phyloP scores from a whole-genome alignment of 2,797 vertebrate species.

The Acanthurus leucopareius region DNA sequence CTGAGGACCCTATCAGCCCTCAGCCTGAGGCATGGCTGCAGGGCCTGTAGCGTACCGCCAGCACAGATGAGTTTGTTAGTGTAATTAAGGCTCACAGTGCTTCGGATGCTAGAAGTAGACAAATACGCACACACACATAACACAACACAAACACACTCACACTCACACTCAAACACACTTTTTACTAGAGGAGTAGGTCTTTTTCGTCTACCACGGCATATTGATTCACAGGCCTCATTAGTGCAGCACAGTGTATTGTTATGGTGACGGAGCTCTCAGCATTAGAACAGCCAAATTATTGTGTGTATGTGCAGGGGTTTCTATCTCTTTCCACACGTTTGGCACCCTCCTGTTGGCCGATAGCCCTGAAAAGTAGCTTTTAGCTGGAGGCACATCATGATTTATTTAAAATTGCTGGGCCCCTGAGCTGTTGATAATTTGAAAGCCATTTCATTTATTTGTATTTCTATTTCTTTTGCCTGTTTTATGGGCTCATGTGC shows the following conservation, averaged over 20 bases:
- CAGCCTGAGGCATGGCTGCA: slow-evolving; percentile 85
- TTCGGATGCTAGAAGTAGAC: slow-evolving; percentile 65
- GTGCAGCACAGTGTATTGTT: slow-evolving; percentile 82
- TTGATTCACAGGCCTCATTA: slow-evolving; percentile 87
- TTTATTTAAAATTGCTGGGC: slow-evolving; percentile 87
- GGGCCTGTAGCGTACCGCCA: slow-evolving; percentile 80
- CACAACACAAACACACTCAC: slow-evolving; percentile 48
- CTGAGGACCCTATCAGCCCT: slow-evolving; percentile 86
- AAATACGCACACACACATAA: slow-evolving; percentile 67
- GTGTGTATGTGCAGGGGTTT: slow-evolving; percentile 44
- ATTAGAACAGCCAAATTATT: slow-evolving; percentile 81
- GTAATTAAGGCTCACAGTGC: slow-evolving; percentile 85
- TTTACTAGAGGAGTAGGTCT: slow-evolving; percentile 73
- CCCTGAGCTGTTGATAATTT: slow-evolving; percentile 83
- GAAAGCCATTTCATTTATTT: slow-evolving; percentile 83
- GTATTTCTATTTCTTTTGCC: slow-evolving; percentile 65
- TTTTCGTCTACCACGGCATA: slow-evolving; percentile 74
- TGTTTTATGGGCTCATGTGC: slow-evolving; percentile 35
- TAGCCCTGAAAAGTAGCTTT: slow-evolving; percentile 82
- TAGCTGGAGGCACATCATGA: slow-evolving; percentile 84
- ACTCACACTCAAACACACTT: slow-evolving; percentile 46
- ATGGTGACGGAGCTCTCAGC: slow-evolving; percentile 79
- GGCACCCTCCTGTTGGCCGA: slow-evolving; percentile 77
- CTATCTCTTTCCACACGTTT: slow-evolving; percentile 62
- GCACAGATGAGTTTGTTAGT: slow-evolving; percentile 86